A percentile compares a stretch with the other conserved stretches of the same genome.
Evolutionary conservation across 2,888 invertebrate species (phyloP).

Genomic region (Phaedon cochleariae): DNA sequence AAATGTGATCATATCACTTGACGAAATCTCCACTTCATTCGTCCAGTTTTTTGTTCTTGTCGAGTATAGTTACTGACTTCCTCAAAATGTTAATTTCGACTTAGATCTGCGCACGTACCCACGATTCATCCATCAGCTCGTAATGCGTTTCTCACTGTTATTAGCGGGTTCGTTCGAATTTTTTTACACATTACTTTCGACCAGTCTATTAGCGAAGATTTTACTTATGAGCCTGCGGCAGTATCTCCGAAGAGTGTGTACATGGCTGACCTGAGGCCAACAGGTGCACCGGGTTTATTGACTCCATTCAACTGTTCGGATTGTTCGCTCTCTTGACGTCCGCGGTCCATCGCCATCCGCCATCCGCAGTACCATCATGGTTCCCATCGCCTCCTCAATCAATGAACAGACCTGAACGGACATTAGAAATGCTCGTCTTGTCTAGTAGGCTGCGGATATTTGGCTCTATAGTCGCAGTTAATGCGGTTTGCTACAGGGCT

Average conservation of each 20-base stretch:
- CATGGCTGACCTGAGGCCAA: slow-evolving; percentile 61
- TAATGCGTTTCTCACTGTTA: background rate
- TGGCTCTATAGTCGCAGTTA: background rate
- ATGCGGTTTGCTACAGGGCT: too few species aligned
- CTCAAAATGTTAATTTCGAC: too few species aligned
- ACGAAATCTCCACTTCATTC: too few species aligned
- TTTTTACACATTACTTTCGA: background rate
- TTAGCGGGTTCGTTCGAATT: background rate
- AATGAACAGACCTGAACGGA: background rate
- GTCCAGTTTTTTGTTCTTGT: too few species aligned
- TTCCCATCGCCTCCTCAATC: background rate
- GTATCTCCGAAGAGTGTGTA: slow-evolving; percentile 43
- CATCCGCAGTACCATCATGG: too few species aligned
- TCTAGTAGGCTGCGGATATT: background rate
- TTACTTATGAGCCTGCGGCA: background rate
- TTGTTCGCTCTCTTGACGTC: slow-evolving; percentile 4
- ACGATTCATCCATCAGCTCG: background rate
- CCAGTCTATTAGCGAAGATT: slow-evolving; percentile 24
- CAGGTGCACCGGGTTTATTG: slow-evolving; percentile 64
- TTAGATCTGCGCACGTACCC: too few species aligned
- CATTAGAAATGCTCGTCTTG: background rate
- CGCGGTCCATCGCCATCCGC: background rate
- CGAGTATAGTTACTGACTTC: too few species aligned
- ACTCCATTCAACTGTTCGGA: slow-evolving; percentile 52
- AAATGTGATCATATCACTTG: too few species aligned